Percentiles rank a stretch among this genome's conserved stretches.
Conservation (phyloP, 2,797 vertebrate genomes). For the Cichlasoma orientale region DNA sequence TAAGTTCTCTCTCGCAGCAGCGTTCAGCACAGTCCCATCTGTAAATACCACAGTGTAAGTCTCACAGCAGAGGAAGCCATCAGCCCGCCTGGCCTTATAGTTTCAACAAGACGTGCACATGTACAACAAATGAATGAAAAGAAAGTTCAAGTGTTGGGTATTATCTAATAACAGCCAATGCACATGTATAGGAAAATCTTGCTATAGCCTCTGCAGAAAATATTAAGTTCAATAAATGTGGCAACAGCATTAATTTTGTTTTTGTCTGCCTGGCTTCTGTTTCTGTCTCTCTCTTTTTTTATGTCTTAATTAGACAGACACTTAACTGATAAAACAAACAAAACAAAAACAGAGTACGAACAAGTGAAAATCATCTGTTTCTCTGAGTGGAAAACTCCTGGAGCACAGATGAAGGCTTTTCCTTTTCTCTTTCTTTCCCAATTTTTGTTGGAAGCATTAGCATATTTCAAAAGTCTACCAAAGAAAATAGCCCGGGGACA, state of each 20-base stretch:
- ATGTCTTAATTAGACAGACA: slow-evolving; percentile 50
- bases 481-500: slow-evolving; percentile 83
- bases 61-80: slow-evolving; percentile 9
- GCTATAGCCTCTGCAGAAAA: not conserved
- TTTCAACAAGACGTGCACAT: not conserved
- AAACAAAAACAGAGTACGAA: slow-evolving; percentile 44
- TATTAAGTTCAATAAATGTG: slow-evolving; percentile 4
- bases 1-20: slow-evolving; percentile 26
- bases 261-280: slow-evolving; percentile 28
- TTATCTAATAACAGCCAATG: not conserved
- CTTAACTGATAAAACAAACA: slow-evolving; percentile 60
- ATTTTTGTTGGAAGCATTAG: slow-evolving; percentile 78
- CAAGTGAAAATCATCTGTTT: slow-evolving; percentile 69
- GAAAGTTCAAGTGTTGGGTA: not conserved
- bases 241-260: slow-evolving; percentile 10
- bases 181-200: not conserved
- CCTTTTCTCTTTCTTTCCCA: slow-evolving; percentile 67
- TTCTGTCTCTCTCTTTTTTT: slow-evolving; percentile 4
- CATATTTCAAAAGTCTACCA: slow-evolving; percentile 85
- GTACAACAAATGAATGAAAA: not conserved
- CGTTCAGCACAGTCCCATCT: slow-evolving; percentile 4
- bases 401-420: slow-evolving; percentile 73
- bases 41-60: slow-evolving; percentile 11
- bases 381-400: slow-evolving; percentile 70
- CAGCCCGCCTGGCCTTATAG: not conserved